A percentile compares a stretch with the other conserved stretches of the same genome.
Conservation (phyloP, 2,113 vertebrate genomes). For the Lamprologus lemairii region DNA sequence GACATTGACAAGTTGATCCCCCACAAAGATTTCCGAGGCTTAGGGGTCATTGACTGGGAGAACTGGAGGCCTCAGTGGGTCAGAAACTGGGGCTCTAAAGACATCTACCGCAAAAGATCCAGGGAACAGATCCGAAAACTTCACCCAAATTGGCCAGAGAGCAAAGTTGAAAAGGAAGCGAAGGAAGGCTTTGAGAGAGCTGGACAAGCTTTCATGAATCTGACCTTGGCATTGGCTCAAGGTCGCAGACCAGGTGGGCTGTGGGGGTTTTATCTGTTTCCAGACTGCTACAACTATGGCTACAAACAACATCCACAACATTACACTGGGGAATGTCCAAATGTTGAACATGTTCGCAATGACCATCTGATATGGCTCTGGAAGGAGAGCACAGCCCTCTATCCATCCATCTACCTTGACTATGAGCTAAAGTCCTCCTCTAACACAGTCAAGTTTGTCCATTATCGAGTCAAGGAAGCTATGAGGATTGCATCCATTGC, state of each 20-base stretch:
- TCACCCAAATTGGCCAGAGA: slow-evolving; percentile 82
- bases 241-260: slow-evolving; percentile 73
- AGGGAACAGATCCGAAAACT: slow-evolving; percentile 74
- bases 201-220: slow-evolving; percentile 79
- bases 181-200: slow-evolving; percentile 83
- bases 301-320: slow-evolving; percentile 77
- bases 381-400: slow-evolving; percentile 83
- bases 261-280: slow-evolving; percentile 91
- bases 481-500: slow-evolving; percentile 81
- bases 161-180: slow-evolving; percentile 73
- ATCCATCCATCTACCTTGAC: slow-evolving; percentile 84
- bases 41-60: slow-evolving; percentile 90
- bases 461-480: slow-evolving; percentile 84
- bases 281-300: slow-evolving; percentile 89
- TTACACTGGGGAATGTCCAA: slow-evolving; percentile 83
- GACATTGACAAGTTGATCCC: slow-evolving; percentile 80
- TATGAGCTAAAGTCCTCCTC: slow-evolving; percentile 78
- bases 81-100: slow-evolving; percentile 84
- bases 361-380: slow-evolving; percentile 86
- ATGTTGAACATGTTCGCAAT: slow-evolving; percentile 77
- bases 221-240: slow-evolving; percentile 77
- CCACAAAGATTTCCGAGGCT: slow-evolving; percentile 77
- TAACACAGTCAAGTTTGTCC: slow-evolving; percentile 85
- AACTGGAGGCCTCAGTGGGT: slow-evolving; percentile 90
- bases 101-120: slow-evolving; percentile 82